Evolutionary conservation across 2,113 vertebrate species (phyloP), one percentile per base, ranked within the genome.

Genomic region (Alaudala cheleensis): DNA sequence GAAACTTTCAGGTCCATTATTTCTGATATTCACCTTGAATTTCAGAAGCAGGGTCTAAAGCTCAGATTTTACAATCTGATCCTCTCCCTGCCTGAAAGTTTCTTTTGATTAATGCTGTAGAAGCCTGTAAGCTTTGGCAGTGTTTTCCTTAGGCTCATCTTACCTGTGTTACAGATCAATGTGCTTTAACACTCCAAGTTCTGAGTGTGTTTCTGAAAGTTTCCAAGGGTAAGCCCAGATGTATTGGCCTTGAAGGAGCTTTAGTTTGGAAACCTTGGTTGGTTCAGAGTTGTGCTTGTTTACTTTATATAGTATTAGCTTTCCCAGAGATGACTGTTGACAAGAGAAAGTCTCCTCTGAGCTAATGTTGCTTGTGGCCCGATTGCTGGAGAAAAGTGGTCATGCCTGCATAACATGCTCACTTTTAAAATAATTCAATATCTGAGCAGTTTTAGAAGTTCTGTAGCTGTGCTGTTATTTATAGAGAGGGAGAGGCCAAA

Each of bases 61-160:
- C 67, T 88, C 64, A 86, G 72, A 62, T 81, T 94, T 83, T 93
- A 78, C 44, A 78, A 86, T 96, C 71, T 83, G 85, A 86, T 93
- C 85, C 34, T 93, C 45, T 92, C 67, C 15, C 39, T 92, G 50
- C 85, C 85, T 96, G 67, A 74, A 95, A 58, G 51, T 92, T 95
- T 90, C 72, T 95, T 95, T 96, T 90, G 88, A 90, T 95, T 94
- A 88, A 83, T 83, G 67, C 79, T 92, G 60, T 78, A 90, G 90
- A 92, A 94, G 42, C 37, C 20, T 90, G 44, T 81, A 83, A 92
- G 88, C 82, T 95, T 86, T 86, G 82, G 60, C 85, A 81, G 44
- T 94, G 88, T 92, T 97, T 97, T 71, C 84, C 92, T 93, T 83
- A 88, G 76, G 64, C 88, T 93, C 76, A 51, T 95, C 60, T 96